Evolutionary conservation across 2,797 vertebrate species (phyloP), one percentile per base, ranked within the genome.

Genomic region (Gymnocypris eckloni): DNA sequence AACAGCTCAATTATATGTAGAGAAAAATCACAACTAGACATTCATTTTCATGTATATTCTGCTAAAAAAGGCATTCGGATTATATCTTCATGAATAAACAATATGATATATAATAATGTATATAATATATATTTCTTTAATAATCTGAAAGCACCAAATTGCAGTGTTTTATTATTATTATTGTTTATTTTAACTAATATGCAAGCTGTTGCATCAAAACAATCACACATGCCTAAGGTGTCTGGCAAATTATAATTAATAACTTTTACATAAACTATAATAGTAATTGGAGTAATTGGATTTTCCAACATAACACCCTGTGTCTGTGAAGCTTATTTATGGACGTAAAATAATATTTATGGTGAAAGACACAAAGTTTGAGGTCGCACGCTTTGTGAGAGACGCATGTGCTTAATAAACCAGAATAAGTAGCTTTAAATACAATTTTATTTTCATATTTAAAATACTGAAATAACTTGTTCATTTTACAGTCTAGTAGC

Each of bases 401-500:
- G 61, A 67, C 7, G 5, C 33, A 6, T 45, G 50, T 45, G 6
- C 33, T 45, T 1, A 45, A 43, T 25, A 18, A 25, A 25, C 18
- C 39, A 67, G 6, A 70, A 33, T 11, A 33, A 12, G 7, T 69
- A 9, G 15, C 50, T 70, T 70, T 16, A 50, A 61, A 71, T 56
- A 48, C 25, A 22, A 56, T 84, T 79, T 39, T 71, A 70, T 71
- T 79, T 37, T 82, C 48, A 33, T 52, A 50, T 67, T 81, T 81
- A 39, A 76, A 83, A 52, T 22, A n/a, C 61, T 72, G 52, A 61
- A 80, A 52, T 33, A 54, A 81, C 86, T 73, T 86, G 50, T 67
- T 67, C 81, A 33, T 54, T 72, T 86, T 84, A 59, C 77, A 72
- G 81, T 80, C 43, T 67, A 41, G 81, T 25, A 67, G 85, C 56